Conservation (phyloP, 2,797 vertebrate genomes). For the Siniperca undulata region DNA sequence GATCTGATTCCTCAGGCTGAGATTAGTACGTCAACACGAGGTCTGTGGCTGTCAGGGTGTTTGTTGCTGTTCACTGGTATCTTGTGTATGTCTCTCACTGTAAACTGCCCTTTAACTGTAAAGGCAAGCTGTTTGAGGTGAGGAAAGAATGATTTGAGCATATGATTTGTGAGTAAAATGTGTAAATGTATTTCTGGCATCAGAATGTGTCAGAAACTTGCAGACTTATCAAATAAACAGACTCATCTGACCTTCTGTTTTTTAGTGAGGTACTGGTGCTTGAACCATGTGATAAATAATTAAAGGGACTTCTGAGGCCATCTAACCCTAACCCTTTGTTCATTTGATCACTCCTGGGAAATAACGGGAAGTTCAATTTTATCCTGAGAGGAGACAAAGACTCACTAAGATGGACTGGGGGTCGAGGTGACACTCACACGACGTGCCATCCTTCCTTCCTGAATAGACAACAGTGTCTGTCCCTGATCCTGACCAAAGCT, state of each 20-base stretch:
- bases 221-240: background rate
- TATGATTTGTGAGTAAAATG: background rate
- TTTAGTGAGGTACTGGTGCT: background rate
- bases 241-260: background rate
- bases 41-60: background rate
- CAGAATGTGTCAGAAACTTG: slow-evolving; percentile 3
- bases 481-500: background rate
- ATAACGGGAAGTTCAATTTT: background rate
- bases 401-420: background rate
- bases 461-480: background rate
- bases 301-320: background rate
- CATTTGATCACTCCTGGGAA: background rate
- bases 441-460: background rate
- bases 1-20: slow-evolving; percentile 14
- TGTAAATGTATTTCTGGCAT: background rate
- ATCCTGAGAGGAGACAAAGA: slow-evolving; percentile 3
- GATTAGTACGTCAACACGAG: slow-evolving; percentile 38
- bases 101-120: background rate
- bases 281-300: background rate
- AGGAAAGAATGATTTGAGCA: background rate
- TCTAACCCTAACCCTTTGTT: background rate
- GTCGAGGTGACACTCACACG: background rate
- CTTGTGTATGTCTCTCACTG: background rate
- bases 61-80: slow-evolving; percentile 13
- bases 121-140: background rate